These are phyloP conservation scores for Megaceryle torquata DNA, from an alignment of 2,113 vertebrate species.

Conservation along the genomic window DNA sequence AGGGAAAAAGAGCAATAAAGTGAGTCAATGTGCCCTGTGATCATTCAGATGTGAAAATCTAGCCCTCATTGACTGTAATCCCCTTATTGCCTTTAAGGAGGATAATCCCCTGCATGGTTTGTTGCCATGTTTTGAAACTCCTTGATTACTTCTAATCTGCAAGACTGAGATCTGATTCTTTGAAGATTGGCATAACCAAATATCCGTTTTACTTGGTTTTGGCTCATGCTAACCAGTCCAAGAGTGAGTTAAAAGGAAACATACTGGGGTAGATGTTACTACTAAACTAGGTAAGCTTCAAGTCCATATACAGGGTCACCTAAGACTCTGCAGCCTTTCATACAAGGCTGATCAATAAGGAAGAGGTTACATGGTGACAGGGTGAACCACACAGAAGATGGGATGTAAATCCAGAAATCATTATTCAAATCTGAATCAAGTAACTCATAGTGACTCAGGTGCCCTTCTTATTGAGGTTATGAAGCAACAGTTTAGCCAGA, in stretches of 20 bases:
- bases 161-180: background rate
- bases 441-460: background rate
- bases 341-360: background rate
- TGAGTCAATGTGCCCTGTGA: background rate
- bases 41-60: background rate
- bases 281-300: background rate
- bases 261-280: background rate
- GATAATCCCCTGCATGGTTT: background rate
- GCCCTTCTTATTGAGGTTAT: background rate
- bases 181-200: accelerated
- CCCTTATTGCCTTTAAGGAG: background rate
- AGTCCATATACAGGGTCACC: background rate
- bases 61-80: background rate
- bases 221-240: background rate
- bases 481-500: background rate
- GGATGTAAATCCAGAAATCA: background rate
- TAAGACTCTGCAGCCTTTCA: background rate
- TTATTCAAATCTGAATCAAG: background rate
- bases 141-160: background rate
- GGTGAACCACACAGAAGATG: background rate
- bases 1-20: background rate
- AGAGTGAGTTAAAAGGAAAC: background rate
- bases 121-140: background rate
- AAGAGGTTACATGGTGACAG: background rate
- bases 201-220: background rate